These are phyloP conservation scores for Amphipoea oculea DNA, from an alignment of 2,888 invertebrate genomes.

Conservation along the genomic window DNA sequence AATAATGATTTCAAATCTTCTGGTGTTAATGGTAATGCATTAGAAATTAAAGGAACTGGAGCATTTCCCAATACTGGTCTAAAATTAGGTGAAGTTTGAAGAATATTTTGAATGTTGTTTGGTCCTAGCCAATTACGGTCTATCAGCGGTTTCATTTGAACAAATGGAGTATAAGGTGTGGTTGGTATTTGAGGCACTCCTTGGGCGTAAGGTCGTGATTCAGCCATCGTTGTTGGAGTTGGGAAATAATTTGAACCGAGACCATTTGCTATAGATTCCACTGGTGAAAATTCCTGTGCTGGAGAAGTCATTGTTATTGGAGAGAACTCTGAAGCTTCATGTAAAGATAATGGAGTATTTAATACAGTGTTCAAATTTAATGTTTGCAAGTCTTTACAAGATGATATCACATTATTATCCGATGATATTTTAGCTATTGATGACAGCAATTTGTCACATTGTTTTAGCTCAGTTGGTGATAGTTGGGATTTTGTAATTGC, in stretches of 20 bases:
- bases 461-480: not conserved
- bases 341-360: not conserved
- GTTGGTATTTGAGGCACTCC: not conserved
- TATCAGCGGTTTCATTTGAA: not conserved
- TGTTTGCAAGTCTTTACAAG: slow-evolving; percentile 4
- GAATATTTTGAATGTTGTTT: slow-evolving; percentile 1
- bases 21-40: not conserved
- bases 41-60: not conserved
- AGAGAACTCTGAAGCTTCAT: not conserved
- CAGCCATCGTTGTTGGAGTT: not conserved
- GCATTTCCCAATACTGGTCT: not conserved
- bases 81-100: not conserved
- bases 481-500: slow-evolving; percentile 5
- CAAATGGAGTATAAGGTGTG: not conserved
- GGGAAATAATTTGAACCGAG: not conserved
- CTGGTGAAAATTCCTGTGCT: not conserved
- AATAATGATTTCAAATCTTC: not conserved
- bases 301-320: not conserved
- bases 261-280: too few relatives aligned
- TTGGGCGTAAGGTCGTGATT: not conserved
- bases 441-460: not conserved
- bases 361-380: slow-evolving; percentile 2
- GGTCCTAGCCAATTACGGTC: not conserved
- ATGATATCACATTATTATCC: not conserved
- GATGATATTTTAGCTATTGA: slow-evolving; percentile 1